These are phyloP conservation scores for Pollachius pollachius DNA, from an alignment of 2,113 vertebrate genomes.

Conservation along the genomic window DNA sequence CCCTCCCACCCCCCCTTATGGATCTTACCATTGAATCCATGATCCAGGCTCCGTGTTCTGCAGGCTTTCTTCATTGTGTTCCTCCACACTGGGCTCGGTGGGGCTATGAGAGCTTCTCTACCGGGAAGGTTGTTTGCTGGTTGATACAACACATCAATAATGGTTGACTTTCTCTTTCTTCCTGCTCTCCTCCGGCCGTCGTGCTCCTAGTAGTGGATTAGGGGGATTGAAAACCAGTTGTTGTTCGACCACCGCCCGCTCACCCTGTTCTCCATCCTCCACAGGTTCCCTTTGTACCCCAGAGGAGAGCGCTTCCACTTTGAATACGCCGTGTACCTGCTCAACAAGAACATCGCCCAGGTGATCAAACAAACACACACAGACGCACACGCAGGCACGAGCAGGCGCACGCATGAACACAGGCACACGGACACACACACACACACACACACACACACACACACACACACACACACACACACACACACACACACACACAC, in stretches of 20 bases:
- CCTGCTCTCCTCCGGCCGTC: not conserved
- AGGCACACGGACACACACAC: not conserved
- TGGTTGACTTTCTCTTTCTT: conserved; percentile 8
- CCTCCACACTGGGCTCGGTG: too few species aligned
- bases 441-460: not conserved
- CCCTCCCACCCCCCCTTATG: too few species aligned
- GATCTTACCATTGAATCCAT: too few species aligned
- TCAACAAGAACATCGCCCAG: conserved; percentile 99
- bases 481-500: not conserved
- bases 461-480: conserved; percentile 8
- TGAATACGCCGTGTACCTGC: conserved; percentile 96
- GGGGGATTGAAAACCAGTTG: conserved; percentile 1
- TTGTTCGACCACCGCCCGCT: conserved; percentile 15
- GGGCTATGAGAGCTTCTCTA: too few species aligned
- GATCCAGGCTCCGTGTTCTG: too few species aligned
- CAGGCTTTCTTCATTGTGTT: too few species aligned
- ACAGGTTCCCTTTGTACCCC: conserved; percentile 91
- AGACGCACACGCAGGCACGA: not conserved
- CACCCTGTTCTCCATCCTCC: conserved; percentile 32
- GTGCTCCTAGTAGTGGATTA: not conserved
- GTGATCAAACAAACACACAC: conserved; percentile 64
- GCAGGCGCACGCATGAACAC: not conserved
- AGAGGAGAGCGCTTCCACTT: conserved; percentile 96
- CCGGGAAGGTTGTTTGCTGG: too few species aligned
- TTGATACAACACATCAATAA: not conserved